A percentile compares a stretch with the other conserved stretches of the same genome.
Conservation (phyloP, 2,113 vertebrate species). For the Oryctolagus cuniculus region DNA sequence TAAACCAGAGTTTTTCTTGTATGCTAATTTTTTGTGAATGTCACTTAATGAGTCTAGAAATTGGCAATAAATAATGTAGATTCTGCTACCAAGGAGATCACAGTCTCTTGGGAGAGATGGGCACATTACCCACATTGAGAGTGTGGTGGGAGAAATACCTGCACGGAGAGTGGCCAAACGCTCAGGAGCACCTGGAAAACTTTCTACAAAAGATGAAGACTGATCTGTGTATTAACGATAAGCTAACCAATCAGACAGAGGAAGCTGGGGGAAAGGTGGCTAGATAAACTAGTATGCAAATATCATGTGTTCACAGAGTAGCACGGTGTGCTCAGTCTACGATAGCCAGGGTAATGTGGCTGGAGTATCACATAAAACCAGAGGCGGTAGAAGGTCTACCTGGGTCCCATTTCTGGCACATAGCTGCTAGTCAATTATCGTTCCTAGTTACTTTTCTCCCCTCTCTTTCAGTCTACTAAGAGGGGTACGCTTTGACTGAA, state of each 20-base stretch:
- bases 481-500: background rate
- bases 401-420: no score
- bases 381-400: background rate
- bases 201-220: background rate
- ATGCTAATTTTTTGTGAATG: background rate
- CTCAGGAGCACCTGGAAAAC: background rate
- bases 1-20: background rate
- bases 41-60: background rate
- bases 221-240: background rate
- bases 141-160: background rate
- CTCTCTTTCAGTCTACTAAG: background rate
- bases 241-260: background rate
- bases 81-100: background rate
- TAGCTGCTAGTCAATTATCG: background rate
- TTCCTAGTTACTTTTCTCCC: background rate
- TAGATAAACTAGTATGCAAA: background rate
- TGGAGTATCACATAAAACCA: background rate
- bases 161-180: background rate
- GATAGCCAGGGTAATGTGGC: background rate
- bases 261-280: background rate
- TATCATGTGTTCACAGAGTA: background rate
- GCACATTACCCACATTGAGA: background rate
- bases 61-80: background rate
- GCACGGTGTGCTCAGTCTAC: background rate
- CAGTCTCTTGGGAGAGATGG: background rate